Conservation (phyloP, 2,888 invertebrate genomes). For the Patella caerulea region DNA sequence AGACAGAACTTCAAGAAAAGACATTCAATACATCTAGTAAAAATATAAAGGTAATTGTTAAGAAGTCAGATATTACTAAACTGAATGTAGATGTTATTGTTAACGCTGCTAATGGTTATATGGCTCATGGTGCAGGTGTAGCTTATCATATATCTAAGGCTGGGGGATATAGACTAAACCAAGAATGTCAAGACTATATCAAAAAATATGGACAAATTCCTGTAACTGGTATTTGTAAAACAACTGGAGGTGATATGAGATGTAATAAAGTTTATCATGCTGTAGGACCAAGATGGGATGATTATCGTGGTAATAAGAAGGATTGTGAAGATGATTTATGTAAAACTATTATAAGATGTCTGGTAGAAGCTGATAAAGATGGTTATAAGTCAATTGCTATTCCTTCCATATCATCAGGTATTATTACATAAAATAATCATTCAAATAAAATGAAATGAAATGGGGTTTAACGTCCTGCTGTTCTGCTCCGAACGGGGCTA, state of each 20-base stretch:
- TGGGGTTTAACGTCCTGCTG: too few species aligned
- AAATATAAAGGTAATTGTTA: not conserved
- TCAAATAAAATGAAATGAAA: too few species aligned
- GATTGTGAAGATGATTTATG: conserved; percentile 39
- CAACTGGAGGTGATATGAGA: conserved; percentile 34
- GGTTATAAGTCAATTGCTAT: conserved; percentile 37
- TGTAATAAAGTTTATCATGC: conserved; percentile 38
- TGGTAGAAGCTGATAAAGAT: conserved; percentile 29
- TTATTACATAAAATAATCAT: too few species aligned
- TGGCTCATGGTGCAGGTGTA: not conserved
- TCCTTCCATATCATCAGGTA: conserved; percentile 49
- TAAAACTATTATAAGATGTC: conserved; percentile 39
- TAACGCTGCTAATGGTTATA: not conserved
- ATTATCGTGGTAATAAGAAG: conserved; percentile 34
- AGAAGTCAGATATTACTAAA: not conserved
- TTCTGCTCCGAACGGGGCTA: too few species aligned
- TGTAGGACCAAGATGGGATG: conserved; percentile 41
- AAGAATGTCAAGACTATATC: not conserved
- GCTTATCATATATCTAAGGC: not conserved
- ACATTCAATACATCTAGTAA: too few species aligned
- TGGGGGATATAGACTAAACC: not conserved
- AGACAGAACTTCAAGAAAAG: too few species aligned
- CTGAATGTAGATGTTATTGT: too few species aligned
- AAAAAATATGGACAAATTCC: not conserved
- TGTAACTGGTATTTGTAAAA: conserved; percentile 27